Evolutionary conservation across 2,888 invertebrate genomes (phyloP), one percentile per base, ranked within the genome.

Genomic region (Autographa gamma): DNA sequence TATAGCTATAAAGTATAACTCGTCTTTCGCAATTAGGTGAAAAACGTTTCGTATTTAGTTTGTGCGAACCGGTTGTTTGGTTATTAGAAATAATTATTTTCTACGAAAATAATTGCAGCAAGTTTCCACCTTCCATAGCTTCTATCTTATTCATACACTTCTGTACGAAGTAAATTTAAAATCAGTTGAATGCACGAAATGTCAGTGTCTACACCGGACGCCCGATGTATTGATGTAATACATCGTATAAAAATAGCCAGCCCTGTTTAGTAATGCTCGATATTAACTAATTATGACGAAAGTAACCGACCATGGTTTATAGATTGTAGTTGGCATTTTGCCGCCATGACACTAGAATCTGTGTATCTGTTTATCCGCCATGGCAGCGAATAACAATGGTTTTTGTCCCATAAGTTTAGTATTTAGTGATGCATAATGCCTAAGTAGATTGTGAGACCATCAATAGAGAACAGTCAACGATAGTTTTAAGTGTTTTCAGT

Each of bases 181-280:
- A 59, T 71, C 61, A 9, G 67, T 79, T 81, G 73, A 66, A 72
- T 66, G 60, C 38, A 67, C 13, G 7, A 71, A 59, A 76, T 68
- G 69, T 59, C 58, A 25, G 63, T 65, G 38, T 11, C 14, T 61
- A 66, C 19, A 41, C 63, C 77, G 74, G 77, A 77, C 32, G 66
- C 63, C 77, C 71, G 77, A 77, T 31, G 66, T 56, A 71, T 68
- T 71, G 78, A 77, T 66, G 71, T 78, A 70, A 71, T 70, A 59
- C 52, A 63, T 56, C 43, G 11, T 54, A 32, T 66, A 58, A 52
- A 70, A 66, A 77, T 73, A 61, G 67, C n/a, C 8, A 48, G 14
- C n/a, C 32, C 58, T 58, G 67, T 71, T 61, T 31, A 38, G 54
- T 61, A 59, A 64, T 67, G 48, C 48, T 60, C 32, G 19, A 48